A percentile compares a stretch with the other conserved stretches of the same genome.
Conservation (phyloP, 23 tunicate genomes). For the Oikopleura vanhoeffeni region DNA sequence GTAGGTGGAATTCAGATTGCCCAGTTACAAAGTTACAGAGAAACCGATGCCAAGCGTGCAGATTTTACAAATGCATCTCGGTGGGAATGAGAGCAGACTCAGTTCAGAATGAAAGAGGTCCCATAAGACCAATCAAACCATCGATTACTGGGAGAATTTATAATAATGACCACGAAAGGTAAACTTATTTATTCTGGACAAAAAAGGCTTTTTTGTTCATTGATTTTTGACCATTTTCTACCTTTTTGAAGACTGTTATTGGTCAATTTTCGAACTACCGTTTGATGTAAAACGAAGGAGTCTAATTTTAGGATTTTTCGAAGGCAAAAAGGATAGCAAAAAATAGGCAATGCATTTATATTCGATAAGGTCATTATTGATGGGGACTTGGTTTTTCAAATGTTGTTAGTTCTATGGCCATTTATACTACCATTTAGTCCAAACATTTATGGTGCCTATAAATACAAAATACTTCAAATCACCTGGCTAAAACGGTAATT, state of each 20-base stretch:
- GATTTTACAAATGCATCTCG: conserved; percentile 1
- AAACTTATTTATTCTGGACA: too few species aligned
- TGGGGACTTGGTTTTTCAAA: not conserved
- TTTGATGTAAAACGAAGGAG: too few species aligned
- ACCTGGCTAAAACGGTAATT: too few species aligned
- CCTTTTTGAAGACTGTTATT: not conserved
- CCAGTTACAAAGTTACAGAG: conserved; percentile 55
- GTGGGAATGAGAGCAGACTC: conserved; percentile 12
- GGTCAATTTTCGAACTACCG: too few species aligned
- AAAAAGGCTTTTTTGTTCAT: not conserved
- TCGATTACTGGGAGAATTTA: too few species aligned
- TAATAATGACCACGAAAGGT: not conserved
- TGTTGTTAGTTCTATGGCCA: not conserved
- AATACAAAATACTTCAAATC: too few species aligned
- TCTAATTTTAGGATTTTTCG: too few species aligned
- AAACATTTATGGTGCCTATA: too few species aligned
- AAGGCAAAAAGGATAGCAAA: too few species aligned
- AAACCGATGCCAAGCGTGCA: conserved; percentile 18
- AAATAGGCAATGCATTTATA: too few species aligned
- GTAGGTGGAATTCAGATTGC: conserved; percentile 73
- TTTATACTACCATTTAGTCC: too few species aligned
- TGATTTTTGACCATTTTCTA: not conserved
- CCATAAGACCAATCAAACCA: conserved; percentile 4
- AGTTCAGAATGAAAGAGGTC: conserved; percentile 12
- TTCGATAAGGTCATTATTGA: too few species aligned